phyloP scores from a whole-genome alignment of 2,888 invertebrate genomes.

The Omphaloscelis lunosa region DNA sequence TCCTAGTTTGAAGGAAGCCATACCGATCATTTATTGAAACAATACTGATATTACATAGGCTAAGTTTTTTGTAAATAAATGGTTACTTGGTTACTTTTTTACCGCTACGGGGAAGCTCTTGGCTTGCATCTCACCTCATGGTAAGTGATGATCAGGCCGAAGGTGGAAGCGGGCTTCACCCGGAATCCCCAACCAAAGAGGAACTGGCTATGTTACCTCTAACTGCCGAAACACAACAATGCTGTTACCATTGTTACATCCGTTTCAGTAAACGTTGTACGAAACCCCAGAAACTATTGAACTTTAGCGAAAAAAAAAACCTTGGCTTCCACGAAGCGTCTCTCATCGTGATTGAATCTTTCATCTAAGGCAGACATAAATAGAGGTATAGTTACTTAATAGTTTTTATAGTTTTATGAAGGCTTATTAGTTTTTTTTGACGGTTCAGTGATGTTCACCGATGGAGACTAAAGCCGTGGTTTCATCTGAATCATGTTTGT shows the following conservation, averaged over 20 bases:
- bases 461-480: conserved; percentile 33
- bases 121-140: too few relatives aligned
- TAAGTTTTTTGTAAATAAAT: not conserved
- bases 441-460: conserved; percentile 36
- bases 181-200: too few relatives aligned
- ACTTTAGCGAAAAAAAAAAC: conserved; percentile 76
- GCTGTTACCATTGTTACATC: not conserved
- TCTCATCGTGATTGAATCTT: conserved; percentile 86
- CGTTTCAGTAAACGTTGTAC: conserved; percentile 31
- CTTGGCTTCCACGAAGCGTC: conserved; percentile 83
- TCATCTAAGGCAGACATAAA: conserved; percentile 80
- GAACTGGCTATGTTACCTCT: too few relatives aligned
- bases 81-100: too few relatives aligned
- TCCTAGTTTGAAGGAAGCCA: not conserved
- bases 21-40: not conserved
- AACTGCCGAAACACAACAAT: too few relatives aligned
- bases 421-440: conserved; percentile 76
- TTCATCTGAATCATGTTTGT: conserved; percentile 33
- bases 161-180: too few relatives aligned
- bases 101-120: too few relatives aligned
- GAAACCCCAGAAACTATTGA: conserved; percentile 80
- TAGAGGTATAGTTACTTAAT: conserved; percentile 78
- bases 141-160: too few relatives aligned
- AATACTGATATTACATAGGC: not conserved
- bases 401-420: conserved; percentile 76